Base-by-base conservation (phyloP, 2,888 invertebrate genomes). In the Hypercompe scribonia region DNA sequence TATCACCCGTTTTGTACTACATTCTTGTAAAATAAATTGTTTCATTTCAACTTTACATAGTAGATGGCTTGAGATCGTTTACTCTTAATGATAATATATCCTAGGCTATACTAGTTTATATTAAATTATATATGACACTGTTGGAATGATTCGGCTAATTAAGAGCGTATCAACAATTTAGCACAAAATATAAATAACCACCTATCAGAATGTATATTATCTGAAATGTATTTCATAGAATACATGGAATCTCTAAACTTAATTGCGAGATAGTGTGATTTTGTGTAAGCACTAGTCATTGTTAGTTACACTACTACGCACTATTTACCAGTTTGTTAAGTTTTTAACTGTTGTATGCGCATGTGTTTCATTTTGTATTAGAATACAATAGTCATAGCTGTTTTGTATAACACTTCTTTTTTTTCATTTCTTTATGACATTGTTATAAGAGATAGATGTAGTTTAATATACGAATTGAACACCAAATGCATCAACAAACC, bases 261-360 rank as follows among this genome's bases (percentile, higher is more conserved):
- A 61, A 31, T 71, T 73, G 68, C 34, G 36, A 24, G 70, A n/a
- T 71, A 67, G 68, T 63, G 61, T 72, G 73, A 64, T 77, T n/a
- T 54, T 67, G 24, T 70, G 64, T 85, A 83, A 81, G 76, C 83
- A 83, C 83, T 83, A 83, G 83, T 83, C 83, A 83, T 85, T 75
- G 42, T 83, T 82, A 84, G 64, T 76, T 72, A 73, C 85, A 74
- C 68, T 73, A 74, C 66, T 73, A 54, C 31, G 69, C 83, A 82
- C 73, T 73, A 28, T 73, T 65, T 58, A 64, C 70, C 72, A 33
- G 54, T 65, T 75, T 76, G 69, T 82, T 82, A 70, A 73, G 65
- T 74, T 76, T 69, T 78, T 68, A 46, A 61, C 61, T 28, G 4
- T 31, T 18, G 0, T 18, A 31, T 61, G 28, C 31, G 1, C 28